Conservation (phyloP, 2,888 invertebrate genomes). For the Athalia circularis region DNA sequence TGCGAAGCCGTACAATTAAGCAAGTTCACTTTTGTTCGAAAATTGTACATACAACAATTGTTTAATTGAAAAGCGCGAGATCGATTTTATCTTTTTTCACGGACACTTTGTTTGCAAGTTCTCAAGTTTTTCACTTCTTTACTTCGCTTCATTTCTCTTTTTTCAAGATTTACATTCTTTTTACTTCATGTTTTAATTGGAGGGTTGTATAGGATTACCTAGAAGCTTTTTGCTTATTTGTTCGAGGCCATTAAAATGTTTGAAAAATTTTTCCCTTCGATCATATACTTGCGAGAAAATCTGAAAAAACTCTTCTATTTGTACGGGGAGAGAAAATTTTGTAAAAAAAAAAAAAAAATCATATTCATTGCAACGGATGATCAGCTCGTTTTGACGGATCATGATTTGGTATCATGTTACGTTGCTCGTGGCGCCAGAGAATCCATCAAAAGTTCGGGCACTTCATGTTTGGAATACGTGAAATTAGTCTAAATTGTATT, state of each 20-base stretch:
- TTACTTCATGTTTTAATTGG: too few species aligned
- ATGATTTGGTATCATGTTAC: conserved; percentile 8
- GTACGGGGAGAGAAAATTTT: too few species aligned
- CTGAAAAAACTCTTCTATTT: too few species aligned
- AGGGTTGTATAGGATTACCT: too few species aligned
- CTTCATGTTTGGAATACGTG: background rate
- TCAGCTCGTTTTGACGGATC: background rate
- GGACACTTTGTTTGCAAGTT: background rate
- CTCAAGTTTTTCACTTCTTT: background rate
- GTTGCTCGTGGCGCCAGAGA: background rate
- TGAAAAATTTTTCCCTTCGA: too few species aligned
- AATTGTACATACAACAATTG: background rate
- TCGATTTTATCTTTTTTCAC: background rate
- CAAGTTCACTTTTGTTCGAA: background rate
- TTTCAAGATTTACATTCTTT: too few species aligned
- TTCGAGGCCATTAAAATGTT: too few species aligned
- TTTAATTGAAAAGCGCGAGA: background rate
- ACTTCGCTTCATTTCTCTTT: too few species aligned
- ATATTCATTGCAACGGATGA: background rate
- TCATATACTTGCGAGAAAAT: too few species aligned
- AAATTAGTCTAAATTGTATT: background rate
- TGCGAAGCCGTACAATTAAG: conserved; percentile 9
- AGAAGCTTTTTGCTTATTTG: too few species aligned
- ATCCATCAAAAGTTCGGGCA: background rate
- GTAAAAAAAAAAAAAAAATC: background rate